Evolutionary conservation across 2,888 invertebrate species (phyloP).

Genomic region (Thyatira batis): DNA sequence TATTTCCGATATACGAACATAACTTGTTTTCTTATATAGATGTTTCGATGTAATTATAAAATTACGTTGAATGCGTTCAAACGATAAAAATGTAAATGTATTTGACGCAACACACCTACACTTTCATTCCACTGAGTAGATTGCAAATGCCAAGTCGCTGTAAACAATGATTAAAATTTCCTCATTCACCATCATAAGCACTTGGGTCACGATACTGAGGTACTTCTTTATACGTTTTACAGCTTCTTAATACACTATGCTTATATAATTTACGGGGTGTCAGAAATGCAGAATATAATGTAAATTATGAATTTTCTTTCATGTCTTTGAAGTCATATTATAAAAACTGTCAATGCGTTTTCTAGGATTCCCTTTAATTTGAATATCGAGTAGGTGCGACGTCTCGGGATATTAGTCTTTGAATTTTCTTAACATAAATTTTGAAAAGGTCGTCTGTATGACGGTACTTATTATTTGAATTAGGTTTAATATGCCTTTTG

Average conservation of each 20-base stretch:
- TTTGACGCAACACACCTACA: background rate
- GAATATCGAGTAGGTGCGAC: background rate
- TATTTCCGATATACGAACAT: no score
- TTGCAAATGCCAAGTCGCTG: background rate
- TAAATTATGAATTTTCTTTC: no score
- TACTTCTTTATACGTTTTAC: background rate
- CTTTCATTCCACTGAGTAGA: background rate
- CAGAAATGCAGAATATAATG: no score
- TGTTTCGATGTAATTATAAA: no score
- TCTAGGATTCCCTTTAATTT: background rate
- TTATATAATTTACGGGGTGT: no score
- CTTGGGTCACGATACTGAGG: background rate
- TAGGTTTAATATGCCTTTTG: background rate
- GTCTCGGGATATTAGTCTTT: background rate
- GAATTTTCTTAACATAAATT: background rate
- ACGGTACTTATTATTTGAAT: background rate
- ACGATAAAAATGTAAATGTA: background rate
- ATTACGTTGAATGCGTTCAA: no score
- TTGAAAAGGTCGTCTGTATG: background rate
- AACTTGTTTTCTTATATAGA: no score
- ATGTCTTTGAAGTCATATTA: no score
- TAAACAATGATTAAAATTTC: conserved; percentile 21
- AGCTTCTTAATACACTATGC: no score
- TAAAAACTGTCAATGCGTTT: background rate
- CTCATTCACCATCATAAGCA: background rate